phyloP scores from a whole-genome alignment of 2,888 invertebrate species.

The Andrena hattorfiana region DNA sequence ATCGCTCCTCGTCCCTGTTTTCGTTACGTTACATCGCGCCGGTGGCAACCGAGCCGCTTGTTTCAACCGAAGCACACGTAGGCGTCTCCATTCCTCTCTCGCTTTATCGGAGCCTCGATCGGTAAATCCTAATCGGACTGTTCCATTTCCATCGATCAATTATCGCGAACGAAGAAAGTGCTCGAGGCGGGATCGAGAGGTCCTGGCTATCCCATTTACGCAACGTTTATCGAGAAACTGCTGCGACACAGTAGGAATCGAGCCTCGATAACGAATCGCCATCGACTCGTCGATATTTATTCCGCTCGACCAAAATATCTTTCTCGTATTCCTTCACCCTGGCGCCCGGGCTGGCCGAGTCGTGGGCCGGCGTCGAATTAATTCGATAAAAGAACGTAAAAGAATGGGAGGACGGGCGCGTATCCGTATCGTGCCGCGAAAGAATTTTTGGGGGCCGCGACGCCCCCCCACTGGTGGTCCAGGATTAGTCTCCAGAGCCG shows the following conservation, averaged over 20 bases:
- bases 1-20: conserved; percentile 70
- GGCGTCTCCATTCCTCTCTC: conserved; percentile 41
- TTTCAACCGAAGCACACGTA: conserved; percentile 43
- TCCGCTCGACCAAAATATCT: conserved; percentile 23
- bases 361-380: conserved; percentile 65
- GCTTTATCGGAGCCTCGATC: conserved; percentile 37
- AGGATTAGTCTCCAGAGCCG: conserved; percentile 75
- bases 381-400: conserved; percentile 64
- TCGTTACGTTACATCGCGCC: conserved; percentile 60
- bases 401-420: conserved; percentile 57
- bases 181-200: not conserved
- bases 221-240: not conserved
- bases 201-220: not conserved
- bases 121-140: conserved; percentile 39
- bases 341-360: conserved; percentile 59
- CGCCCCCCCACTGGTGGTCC: conserved; percentile 78
- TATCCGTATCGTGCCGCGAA: conserved; percentile 82
- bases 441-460: conserved; percentile 78
- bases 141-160: conserved; percentile 39
- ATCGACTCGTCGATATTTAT: conserved; percentile 40
- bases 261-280: not conserved
- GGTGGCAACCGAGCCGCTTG: conserved; percentile 73
- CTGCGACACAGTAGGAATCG: not conserved
- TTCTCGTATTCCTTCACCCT: conserved; percentile 59
- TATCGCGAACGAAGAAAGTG: not conserved